These are phyloP conservation scores for Pterophyllum scalare DNA, from an alignment of 2,113 vertebrate species.

Conservation along the genomic window DNA sequence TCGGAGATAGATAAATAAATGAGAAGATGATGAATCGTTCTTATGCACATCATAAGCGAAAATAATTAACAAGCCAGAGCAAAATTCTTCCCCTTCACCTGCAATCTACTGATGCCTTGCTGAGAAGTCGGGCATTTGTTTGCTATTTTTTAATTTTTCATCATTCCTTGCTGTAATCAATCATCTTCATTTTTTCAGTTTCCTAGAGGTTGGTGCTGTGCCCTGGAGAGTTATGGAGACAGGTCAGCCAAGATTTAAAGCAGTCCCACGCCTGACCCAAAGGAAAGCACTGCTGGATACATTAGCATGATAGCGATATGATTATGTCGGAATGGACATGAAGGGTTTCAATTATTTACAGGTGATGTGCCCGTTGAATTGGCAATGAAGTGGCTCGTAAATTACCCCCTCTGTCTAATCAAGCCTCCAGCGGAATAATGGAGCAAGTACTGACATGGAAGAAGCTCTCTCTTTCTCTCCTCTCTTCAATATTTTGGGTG, in stretches of 20 bases:
- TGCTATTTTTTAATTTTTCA: conserved; percentile 53
- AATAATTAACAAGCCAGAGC: conserved; percentile 57
- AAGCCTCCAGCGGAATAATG: conserved; percentile 79
- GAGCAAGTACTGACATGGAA: conserved; percentile 63
- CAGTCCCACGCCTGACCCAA: conserved; percentile 65
- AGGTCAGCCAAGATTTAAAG: conserved; percentile 70
- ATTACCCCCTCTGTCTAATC: conserved; percentile 79
- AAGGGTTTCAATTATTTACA: conserved; percentile 85
- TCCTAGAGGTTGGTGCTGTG: conserved; percentile 35
- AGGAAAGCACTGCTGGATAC: conserved; percentile 59
- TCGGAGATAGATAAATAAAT: conserved; percentile 55
- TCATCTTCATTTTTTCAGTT: conserved; percentile 58
- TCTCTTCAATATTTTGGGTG: conserved; percentile 44
- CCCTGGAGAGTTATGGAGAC: conserved; percentile 66
- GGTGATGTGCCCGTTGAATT: conserved; percentile 82
- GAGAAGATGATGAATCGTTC: conserved; percentile 47
- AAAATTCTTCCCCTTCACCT: conserved; percentile 28
- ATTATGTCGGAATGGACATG: conserved; percentile 81
- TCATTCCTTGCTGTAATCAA: conserved; percentile 43
- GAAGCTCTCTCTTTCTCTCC: conserved; percentile 12
- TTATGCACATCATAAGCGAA: conserved; percentile 38
- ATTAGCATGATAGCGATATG: conserved; percentile 78
- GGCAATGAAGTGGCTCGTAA: conserved; percentile 80
- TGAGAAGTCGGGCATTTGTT: conserved; percentile 51
- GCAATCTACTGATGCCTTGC: background rate